Evolutionary conservation across 2,888 invertebrate genomes (phyloP), one percentile per base, ranked within the genome.

Genomic region (Pharmacophagus antenor): DNA sequence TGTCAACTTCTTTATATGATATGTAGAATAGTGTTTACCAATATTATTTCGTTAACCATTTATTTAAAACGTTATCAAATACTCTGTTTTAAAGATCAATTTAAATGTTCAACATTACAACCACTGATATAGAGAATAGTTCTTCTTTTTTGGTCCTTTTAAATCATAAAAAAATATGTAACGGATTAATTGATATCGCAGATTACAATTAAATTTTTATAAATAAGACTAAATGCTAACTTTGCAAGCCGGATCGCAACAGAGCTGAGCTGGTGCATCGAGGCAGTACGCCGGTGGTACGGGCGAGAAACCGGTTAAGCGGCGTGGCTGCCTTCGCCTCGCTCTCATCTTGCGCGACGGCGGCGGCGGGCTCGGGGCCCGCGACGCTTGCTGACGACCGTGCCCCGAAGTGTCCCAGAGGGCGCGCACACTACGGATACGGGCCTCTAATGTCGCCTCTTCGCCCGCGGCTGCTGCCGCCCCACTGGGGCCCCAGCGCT

Each of bases 401-500:
- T 51, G 66, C 60, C 60, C 63, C 64, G 56, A 67, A 46, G 23
- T 71, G 68, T 83, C 84, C 88, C 62, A 90, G 73, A 53, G 74
- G 62, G 23, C 76, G 68, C 67, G 84, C 75, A 76, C 82, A 73
- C 66, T 72, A 69, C 68, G 87, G 76, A 62, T 80, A 70, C 62
- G 84, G 77, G 61, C 86, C 81, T 63, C 88, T 66, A 65, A 73
- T 71, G 59, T 81, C 79, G 77, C 84, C 84, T 71, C 82, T 79
- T 70, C 73, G 42, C 50, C 59, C 59, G 59, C 77, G 67, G 73
- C 73, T 69, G 72, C 72, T 67, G 76, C 73, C 75, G 79, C 79
- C 74, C 77, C 80, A 70, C 68, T 71, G 80, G 83, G 79, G 80
- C 80, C 84, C 82, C 85, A 86, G 86, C 85, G 89, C 88, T 82